Base-by-base conservation (phyloP, 2,888 invertebrate species). In the Hydrotaea diabolus region DNA sequence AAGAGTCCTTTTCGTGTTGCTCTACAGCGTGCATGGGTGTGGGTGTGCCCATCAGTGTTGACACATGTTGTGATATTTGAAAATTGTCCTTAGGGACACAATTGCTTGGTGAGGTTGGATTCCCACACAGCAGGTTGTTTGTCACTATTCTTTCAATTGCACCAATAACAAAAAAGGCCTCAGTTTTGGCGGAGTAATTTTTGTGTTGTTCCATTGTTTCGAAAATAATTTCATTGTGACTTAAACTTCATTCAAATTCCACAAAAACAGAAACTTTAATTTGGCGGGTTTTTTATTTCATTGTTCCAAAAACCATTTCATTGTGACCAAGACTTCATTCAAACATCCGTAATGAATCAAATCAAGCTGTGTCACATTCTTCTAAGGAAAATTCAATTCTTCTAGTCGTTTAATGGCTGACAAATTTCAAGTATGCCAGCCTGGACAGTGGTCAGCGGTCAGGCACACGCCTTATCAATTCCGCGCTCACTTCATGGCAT, bases 261-360 rank as follows among this genome's bases (percentile, higher is more conserved):
- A n/a, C 11, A 26, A 59, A 21, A 21, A 21, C 3, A 76, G 31
- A 31, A 31, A 73, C 55, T 39, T 4, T n/a, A 59, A 69, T 77
- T 77, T 73, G 64, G 75, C 77, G 76, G 39, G 43, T 36, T 59
- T 31, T 69, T 59, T n/a, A n/a, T 13, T 71, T 21, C 71, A 57
- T 72, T 64, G 55, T 82, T n/a, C 64, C 15, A 11, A 26, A 15
- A 72, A 39, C 26, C 19, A 53, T 49, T 82, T 78, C 43, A 62
- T 74, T 69, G 53, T 39, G n/a, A 62, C 53, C 17, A 71, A 62
- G 39, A 43, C 43, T 78, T 77, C 77, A 75, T 82, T 82, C 74
- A 82, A 82, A 64, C 55, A 21, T 23, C 59, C 39, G 64, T 75
- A 77, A 82, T 82, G 55, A 82, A 82, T 17, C n/a, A n/a, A 15